phyloP scores from a whole-genome alignment of 2,888 invertebrate genomes.

The Tetragonula carbonaria region DNA sequence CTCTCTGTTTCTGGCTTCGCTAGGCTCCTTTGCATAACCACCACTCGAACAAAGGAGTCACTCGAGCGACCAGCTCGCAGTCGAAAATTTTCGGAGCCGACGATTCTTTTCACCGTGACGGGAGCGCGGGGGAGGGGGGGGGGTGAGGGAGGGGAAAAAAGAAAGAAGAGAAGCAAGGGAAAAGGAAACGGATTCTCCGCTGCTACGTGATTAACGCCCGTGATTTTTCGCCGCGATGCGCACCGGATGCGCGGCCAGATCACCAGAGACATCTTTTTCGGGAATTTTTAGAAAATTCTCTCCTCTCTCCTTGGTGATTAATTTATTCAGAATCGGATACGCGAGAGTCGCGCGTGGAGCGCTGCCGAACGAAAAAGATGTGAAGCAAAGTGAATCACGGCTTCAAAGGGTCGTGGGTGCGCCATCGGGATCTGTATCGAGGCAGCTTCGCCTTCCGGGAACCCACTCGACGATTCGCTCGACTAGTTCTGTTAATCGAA shows the following conservation, averaged over 20 bases:
- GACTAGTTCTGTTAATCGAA: conserved; percentile 76
- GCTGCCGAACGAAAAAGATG: neutral
- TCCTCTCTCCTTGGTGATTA: neutral
- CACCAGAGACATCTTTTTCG: neutral
- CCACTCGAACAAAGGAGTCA: conserved; percentile 66
- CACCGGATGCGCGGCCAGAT: conserved; percentile 2
- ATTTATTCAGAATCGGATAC: neutral
- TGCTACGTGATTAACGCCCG: conserved; percentile 18
- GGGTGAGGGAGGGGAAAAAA: no score
- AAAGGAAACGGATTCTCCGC: conserved; percentile 26
- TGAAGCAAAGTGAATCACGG: neutral
- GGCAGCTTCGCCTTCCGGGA: conserved; percentile 74
- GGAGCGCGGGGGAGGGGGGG: neutral
- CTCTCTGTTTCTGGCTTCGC: conserved; percentile 10
- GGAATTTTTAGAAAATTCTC: neutral
- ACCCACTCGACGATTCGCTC: conserved; percentile 70
- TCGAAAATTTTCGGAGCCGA: conserved; percentile 59
- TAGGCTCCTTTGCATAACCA: conserved; percentile 58
- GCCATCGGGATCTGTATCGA: conserved; percentile 71
- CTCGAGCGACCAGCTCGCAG: conserved; percentile 61
- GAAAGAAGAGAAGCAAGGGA: neutral
- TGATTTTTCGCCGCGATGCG: conserved; percentile 38
- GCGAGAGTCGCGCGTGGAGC: neutral
- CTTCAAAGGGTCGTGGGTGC: conserved; percentile 77
- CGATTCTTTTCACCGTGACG: conserved; percentile 59